phyloP scores from a whole-genome alignment of 92 coral and sea anemone species.

The Nematostella vectensis region DNA sequence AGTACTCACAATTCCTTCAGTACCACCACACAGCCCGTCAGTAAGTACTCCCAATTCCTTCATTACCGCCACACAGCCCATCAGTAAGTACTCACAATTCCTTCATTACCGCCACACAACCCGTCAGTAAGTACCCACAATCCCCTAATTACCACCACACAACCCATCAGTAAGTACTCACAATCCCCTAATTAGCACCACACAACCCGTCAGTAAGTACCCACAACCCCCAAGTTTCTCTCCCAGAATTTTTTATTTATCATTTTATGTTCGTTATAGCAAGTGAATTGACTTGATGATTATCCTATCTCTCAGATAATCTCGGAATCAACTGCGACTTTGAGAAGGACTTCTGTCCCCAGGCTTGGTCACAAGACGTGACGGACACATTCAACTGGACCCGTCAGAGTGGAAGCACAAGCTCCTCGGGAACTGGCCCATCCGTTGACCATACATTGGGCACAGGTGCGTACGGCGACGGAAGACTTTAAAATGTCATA shows the following conservation, averaged over 20 bases:
- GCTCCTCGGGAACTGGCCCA: conserved; percentile 73
- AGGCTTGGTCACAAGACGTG: conserved; percentile 69
- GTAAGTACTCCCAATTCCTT: conserved; percentile 54
- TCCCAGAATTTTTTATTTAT: no score
- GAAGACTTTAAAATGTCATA: no score
- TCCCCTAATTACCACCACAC: conserved; percentile 25
- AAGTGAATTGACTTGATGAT: no score
- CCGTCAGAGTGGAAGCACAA: conserved; percentile 50
- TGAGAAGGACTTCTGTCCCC: conserved; percentile 48
- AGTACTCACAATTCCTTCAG: no score
- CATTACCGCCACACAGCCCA: conserved; percentile 13
- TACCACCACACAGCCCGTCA: conserved; percentile 47
- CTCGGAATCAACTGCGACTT: conserved; percentile 86
- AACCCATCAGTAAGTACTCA: background rate
- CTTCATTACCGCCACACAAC: no score
- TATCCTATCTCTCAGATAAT: conserved; percentile 48
- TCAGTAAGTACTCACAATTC: background rate
- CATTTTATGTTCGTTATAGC: no score
- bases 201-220: conserved; percentile 64
- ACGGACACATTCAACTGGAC: conserved; percentile 91
- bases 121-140: conserved; percentile 59
- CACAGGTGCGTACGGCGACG: conserved; percentile 52
- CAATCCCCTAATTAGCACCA: no score
- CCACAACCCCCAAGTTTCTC: no score
- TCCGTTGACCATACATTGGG: conserved; percentile 73